Evolutionary conservation across 2,113 vertebrate species (phyloP).

Genomic region (Osmerus eperlanus): DNA sequence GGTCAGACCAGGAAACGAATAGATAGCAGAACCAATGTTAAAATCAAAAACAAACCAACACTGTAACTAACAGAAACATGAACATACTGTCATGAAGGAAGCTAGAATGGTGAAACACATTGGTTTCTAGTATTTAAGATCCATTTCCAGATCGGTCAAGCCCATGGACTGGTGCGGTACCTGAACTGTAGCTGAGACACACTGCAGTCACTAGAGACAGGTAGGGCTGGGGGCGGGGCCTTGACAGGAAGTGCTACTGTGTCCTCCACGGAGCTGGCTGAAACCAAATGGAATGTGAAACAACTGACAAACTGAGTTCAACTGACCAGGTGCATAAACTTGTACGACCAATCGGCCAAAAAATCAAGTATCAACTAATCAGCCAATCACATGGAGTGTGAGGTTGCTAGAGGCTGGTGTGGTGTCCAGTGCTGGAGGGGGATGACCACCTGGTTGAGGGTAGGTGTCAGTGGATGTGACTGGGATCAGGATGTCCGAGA

Average conservation of each 20-base stretch:
- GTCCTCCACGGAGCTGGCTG: slow-evolving; percentile 71
- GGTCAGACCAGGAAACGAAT: slow-evolving; percentile 47
- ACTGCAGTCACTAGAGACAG: slow-evolving; percentile 51
- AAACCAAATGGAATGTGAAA: slow-evolving; percentile 48
- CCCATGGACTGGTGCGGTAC: slow-evolving; percentile 55
- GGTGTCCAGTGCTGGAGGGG: background rate
- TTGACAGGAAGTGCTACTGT: slow-evolving; percentile 74
- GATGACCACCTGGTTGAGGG: slow-evolving; percentile 75
- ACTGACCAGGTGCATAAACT: slow-evolving; percentile 27
- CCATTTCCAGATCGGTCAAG: background rate
- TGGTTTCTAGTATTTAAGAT: too few species aligned
- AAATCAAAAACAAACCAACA: too few species aligned
- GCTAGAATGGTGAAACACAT: too few species aligned
- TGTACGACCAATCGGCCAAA: background rate
- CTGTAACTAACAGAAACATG: too few species aligned
- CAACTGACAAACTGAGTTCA: background rate
- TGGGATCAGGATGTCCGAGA: slow-evolving; percentile 84
- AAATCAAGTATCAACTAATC: too few species aligned
- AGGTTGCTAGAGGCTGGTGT: background rate
- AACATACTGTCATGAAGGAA: too few species aligned
- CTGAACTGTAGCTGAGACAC: slow-evolving; percentile 73
- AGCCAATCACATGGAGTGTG: too few species aligned
- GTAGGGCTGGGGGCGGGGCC: slow-evolving; percentile 51
- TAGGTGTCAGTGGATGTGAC: slow-evolving; percentile 73
- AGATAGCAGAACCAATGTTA: background rate